Evolutionary conservation across 2,888 invertebrate species (phyloP).

Genomic region (Sarcophaga caerulescens): DNA sequence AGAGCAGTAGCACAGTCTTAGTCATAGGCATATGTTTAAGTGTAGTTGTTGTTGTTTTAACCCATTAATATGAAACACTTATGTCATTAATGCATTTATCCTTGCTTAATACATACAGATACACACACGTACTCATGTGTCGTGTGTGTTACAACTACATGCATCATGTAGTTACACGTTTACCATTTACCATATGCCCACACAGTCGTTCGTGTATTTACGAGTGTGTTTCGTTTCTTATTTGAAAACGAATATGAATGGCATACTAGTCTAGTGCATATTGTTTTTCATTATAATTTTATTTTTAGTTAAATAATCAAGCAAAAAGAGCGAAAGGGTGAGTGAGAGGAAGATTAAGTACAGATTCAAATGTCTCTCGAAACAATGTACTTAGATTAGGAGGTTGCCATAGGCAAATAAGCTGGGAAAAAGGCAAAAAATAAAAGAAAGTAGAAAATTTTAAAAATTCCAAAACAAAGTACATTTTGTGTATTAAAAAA

Average conservation of each 20-base stretch:
- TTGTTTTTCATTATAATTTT: not conserved
- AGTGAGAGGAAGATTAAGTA: too few relatives aligned
- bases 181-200: not conserved
- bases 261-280: not conserved
- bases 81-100: slow-evolving; percentile 66
- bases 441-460: too few relatives aligned
- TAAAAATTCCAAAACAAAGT: too few relatives aligned
- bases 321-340: not conserved
- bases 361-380: too few relatives aligned
- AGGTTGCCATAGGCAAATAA: too few relatives aligned
- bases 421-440: too few relatives aligned
- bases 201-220: slow-evolving; percentile 7
- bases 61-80: slow-evolving; percentile 63
- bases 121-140: not conserved
- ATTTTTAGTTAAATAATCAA: not conserved
- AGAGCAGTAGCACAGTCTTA: not conserved
- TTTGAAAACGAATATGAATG: not conserved
- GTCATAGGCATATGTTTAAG: not conserved
- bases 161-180: too few relatives aligned
- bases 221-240: not conserved
- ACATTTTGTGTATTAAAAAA: too few relatives aligned
- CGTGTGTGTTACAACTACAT: too few relatives aligned
- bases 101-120: slow-evolving; percentile 47
- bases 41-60: slow-evolving; percentile 42
- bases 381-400: too few relatives aligned